These are phyloP conservation scores for Lethenteron reissneri DNA, from an alignment of 2,113 vertebrate genomes.

Conservation along the genomic window DNA sequence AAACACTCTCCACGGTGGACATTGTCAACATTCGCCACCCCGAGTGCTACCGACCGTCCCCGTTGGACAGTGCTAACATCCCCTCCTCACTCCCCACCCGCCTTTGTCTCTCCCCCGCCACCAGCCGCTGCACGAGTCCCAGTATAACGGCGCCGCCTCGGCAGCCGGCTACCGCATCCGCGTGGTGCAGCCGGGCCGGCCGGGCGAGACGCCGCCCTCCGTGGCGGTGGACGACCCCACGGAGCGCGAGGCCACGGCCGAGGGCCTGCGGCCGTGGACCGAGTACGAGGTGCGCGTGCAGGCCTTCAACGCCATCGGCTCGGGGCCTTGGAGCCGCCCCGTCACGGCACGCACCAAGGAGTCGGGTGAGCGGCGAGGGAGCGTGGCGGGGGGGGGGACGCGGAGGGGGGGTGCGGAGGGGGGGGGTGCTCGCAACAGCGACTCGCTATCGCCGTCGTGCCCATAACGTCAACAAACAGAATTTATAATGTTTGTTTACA, in stretches of 20 bases:
- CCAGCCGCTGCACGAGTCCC: not conserved
- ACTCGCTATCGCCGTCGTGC: no score
- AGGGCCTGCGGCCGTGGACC: conserved; percentile 1
- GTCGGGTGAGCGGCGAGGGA: not conserved
- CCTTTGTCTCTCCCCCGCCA: no score
- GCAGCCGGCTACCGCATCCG: not conserved
- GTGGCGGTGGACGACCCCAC: not conserved
- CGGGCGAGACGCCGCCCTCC: not conserved
- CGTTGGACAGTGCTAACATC: no score
- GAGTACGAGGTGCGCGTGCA: not conserved
- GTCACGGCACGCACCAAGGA: conserved; percentile 1
- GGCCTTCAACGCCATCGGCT: conserved; percentile 3
- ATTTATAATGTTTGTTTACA: no score
- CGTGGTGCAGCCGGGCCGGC: not conserved
- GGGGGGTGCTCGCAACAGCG: no score
- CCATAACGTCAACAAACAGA: no score
- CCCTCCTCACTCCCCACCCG: no score
- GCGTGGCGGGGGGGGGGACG: no score
- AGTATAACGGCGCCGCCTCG: not conserved
- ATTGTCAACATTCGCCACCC: no score
- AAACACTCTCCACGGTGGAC: no score
- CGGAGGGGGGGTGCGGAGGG: no score
- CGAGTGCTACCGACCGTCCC: no score
- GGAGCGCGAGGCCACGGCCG: conserved; percentile 4
- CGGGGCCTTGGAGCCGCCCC: not conserved